Evolutionary conservation across 2,888 invertebrate species (phyloP).

Genomic region (Drosophila mimica): DNA sequence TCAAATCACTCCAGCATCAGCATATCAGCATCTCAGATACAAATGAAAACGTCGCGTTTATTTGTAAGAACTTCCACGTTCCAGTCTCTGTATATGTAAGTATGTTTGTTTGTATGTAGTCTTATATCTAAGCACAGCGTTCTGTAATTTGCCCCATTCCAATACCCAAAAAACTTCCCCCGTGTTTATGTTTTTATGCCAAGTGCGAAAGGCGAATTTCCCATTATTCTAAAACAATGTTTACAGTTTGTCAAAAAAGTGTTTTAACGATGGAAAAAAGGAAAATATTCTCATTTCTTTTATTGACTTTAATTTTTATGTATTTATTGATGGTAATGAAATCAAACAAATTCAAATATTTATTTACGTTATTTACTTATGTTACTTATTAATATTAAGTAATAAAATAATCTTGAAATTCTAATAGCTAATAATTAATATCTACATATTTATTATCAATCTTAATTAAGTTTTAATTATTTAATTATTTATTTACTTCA

Average conservation of each 20-base stretch:
- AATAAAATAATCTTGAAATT: neutral
- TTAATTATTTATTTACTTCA: neutral
- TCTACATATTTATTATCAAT: neutral
- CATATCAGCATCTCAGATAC: constrained; percentile 28
- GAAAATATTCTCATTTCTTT: neutral
- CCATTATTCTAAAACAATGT: neutral
- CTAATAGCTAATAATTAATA: neutral
- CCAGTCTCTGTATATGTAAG: neutral
- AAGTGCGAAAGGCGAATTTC: neutral
- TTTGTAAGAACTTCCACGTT: constrained; percentile 7
- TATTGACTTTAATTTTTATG: neutral
- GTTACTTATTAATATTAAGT: neutral
- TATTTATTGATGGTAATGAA: neutral
- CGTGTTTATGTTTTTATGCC: neutral
- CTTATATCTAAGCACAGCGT: neutral
- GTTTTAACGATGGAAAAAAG: neutral
- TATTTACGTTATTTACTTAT: neutral
- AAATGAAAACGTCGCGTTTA: constrained; percentile 24
- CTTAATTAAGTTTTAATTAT: neutral
- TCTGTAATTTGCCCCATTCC: neutral
- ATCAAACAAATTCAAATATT: neutral
- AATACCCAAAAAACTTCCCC: neutral
- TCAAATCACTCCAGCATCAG: constrained; percentile 34
- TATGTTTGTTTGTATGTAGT: neutral
- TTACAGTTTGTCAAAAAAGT: neutral